Evolutionary conservation across 2,888 invertebrate species (phyloP).

Genomic region (Melolontha melolontha): DNA sequence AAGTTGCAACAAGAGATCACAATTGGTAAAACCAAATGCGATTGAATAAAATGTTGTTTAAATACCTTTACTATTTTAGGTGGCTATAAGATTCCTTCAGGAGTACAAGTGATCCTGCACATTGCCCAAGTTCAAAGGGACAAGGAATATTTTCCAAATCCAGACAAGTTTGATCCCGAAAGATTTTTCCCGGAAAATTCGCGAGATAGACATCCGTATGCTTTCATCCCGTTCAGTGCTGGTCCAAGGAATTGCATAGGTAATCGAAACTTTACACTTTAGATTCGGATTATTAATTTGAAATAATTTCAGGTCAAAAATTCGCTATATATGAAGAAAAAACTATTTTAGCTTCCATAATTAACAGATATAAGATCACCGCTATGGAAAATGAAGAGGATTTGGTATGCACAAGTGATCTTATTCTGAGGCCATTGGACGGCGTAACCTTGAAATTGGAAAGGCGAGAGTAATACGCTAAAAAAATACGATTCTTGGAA

Average conservation of each 20-base stretch:
- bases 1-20: conserved; percentile 61
- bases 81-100: conserved; percentile 55
- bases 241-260: conserved; percentile 40
- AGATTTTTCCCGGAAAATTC: conserved; percentile 59
- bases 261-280: background rate
- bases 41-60: too few relatives aligned
- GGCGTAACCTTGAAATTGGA: conserved; percentile 25
- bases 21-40: conserved; percentile 52
- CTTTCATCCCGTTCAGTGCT: conserved; percentile 36
- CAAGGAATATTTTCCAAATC: conserved; percentile 57
- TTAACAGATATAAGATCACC: conserved; percentile 29
- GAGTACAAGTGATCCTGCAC: conserved; percentile 52
- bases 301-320: conserved; percentile 33
- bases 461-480: conserved; percentile 8
- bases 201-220: conserved; percentile 52
- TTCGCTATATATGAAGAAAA: conserved; percentile 42
- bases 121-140: conserved; percentile 61
- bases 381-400: conserved; percentile 11
- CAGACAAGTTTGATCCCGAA: conserved; percentile 60
- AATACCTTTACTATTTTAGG: conserved; percentile 48
- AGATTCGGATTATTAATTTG: background rate
- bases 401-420: background rate
- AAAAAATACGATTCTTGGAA: too few relatives aligned
- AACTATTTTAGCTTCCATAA: conserved; percentile 28
- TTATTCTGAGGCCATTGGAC: conserved; percentile 27